A percentile compares a stretch with the other conserved stretches of the same genome.
phyloP scores from a whole-genome alignment of 2,113 vertebrate species.

The Carassius gibelio region DNA sequence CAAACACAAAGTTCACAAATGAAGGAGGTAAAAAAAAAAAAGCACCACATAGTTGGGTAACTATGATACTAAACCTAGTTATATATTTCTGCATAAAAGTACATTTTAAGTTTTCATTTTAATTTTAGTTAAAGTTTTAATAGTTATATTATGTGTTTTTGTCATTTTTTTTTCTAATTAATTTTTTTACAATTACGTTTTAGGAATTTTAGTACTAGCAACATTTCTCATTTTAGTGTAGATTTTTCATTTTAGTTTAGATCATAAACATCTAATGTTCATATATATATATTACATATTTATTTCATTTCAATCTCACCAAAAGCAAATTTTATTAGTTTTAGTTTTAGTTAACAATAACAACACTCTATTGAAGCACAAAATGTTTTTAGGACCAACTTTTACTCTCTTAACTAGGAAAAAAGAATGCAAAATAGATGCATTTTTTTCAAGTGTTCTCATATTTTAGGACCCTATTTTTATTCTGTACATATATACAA shows the following conservation, averaged over 20 bases:
- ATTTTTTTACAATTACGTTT: background rate
- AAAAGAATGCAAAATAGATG: background rate
- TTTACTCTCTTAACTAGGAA: background rate
- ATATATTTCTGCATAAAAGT: background rate
- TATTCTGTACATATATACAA: background rate
- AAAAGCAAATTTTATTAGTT: background rate
- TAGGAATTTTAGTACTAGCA: background rate
- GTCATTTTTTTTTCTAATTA: background rate
- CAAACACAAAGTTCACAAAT: constrained; percentile 50
- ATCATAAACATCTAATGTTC: background rate
- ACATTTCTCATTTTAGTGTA: background rate
- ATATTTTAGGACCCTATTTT: background rate
- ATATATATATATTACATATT: background rate
- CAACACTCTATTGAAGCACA: background rate
- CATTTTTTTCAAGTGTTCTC: background rate
- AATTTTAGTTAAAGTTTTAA: background rate
- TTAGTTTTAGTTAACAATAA: background rate
- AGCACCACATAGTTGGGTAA: background rate
- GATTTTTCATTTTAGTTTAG: background rate
- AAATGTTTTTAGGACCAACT: background rate
- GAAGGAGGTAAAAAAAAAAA: constrained; percentile 13
- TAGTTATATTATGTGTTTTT: background rate
- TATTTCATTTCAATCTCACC: background rate
- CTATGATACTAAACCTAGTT: background rate
- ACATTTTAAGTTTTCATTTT: background rate